Evolutionary conservation across 92 coral and sea anemone genomes (phyloP).

Genomic region (Chrysogorgia sp.): DNA sequence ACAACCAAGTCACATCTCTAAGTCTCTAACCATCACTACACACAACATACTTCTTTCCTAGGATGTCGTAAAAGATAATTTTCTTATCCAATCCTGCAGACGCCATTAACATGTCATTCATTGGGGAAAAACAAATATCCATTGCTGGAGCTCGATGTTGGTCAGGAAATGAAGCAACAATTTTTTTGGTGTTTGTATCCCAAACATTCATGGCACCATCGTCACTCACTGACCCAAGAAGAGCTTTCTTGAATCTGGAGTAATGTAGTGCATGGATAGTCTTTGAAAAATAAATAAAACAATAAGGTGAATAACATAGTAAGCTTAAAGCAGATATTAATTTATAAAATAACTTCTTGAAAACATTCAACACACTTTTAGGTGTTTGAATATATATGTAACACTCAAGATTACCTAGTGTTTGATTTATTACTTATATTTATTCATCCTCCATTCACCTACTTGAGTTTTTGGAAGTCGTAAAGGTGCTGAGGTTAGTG

Average conservation of each 20-base stretch:
- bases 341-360: neutral
- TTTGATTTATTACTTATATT: neutral
- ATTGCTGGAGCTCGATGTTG: constrained; percentile 95
- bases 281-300: constrained; percentile 47
- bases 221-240: constrained; percentile 94
- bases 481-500: constrained; percentile 81
- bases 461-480: constrained; percentile 94
- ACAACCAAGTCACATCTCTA: neutral
- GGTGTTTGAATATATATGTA: too few relatives aligned
- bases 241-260: constrained; percentile 88
- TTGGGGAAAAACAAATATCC: constrained; percentile 88
- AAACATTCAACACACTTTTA: too few relatives aligned
- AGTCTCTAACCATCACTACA: too few relatives aligned
- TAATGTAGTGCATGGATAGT: constrained; percentile 81
- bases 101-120: constrained; percentile 95
- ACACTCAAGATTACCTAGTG: too few relatives aligned
- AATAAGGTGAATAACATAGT: neutral
- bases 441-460: neutral
- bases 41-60: constrained; percentile 83
- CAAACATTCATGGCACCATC: constrained; percentile 96
- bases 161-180: constrained; percentile 77
- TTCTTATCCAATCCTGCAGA: constrained; percentile 89
- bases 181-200: constrained; percentile 87
- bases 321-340: neutral
- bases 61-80: constrained; percentile 92